Evolutionary conservation across 2,888 invertebrate species (phyloP), one percentile per base, ranked within the genome.

Genomic region (Boloria selene): DNA sequence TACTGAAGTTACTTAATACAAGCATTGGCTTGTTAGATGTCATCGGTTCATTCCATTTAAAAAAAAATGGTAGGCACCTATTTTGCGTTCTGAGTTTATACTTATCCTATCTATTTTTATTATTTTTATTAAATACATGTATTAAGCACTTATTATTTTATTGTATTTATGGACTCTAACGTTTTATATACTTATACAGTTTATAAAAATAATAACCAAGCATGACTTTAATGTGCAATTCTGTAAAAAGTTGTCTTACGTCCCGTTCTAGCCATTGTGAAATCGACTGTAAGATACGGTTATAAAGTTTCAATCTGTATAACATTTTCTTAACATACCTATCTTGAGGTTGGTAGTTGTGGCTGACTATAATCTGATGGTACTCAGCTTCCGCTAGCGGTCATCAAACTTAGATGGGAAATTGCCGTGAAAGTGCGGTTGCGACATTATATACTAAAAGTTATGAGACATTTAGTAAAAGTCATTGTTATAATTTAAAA

Each of bases 341-440:
- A 68, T 72, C 65, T 72, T 72, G 67, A 72, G 69, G 74, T 68
- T 61, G 64, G 61, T 60, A 55, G 67, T 60, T 61, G 64, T 62
- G 64, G 67, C 60, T 56, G 55, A 49, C 18, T 66, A 68, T 66
- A 75, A 73, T 74, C 76, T 71, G 74, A 73, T 73, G 72, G 64
- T 69, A 69, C 70, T 68, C 72, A 71, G 75, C 75, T 77, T 77
- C 79, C 75, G 77, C 72, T 68, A 73, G 72, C 70, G 75, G 77
- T 79, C 77, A 74, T 79, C 77, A 79, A 77, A 76, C 77, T 72
- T 72, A 64, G 68, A 70, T 59, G 64, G 65, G 65, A 68, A 65
- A 64, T 38, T 50, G 44, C 56, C 45, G 61, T 47, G 54, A 67
- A 59, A 64, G 38, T 50, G 14, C 22, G 56, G 61, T 67, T 54